These are phyloP conservation scores for Zapus hudsonius DNA, from an alignment of 2,113 vertebrate genomes.

Conservation along the genomic window DNA sequence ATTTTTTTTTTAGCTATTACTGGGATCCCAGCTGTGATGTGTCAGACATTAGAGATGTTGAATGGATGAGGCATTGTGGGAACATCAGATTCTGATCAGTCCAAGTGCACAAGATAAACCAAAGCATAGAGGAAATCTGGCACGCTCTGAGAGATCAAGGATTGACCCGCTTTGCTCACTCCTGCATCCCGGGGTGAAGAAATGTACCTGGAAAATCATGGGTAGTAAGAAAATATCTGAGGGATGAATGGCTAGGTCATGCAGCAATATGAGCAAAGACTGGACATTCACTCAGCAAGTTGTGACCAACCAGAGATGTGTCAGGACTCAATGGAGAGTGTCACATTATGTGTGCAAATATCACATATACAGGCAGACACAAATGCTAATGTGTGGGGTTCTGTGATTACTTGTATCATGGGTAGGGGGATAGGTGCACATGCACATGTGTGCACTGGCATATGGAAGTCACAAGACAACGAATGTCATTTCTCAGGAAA, in stretches of 20 bases:
- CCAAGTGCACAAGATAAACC: neutral
- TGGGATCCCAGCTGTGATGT: neutral
- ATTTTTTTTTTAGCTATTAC: neutral
- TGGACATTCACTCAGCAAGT: neutral
- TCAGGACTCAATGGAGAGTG: too few relatives aligned
- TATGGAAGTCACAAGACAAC: neutral
- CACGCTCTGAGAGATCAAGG: neutral
- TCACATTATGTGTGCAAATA: neutral
- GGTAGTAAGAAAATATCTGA: neutral
- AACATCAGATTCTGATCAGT: rapidly evolving
- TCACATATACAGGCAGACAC: rapidly evolving
- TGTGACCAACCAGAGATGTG: rapidly evolving
- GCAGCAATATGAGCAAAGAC: neutral
- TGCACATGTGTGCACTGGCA: neutral
- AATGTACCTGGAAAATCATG: neutral
- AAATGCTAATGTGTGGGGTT: neutral
- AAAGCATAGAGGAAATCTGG: neutral
- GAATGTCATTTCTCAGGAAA: too few relatives aligned
- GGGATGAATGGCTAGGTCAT: neutral
- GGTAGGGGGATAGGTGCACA: too few relatives aligned
- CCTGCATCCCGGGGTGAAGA: neutral
- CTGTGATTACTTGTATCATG: neutral
- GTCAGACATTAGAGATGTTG: neutral
- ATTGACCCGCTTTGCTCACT: neutral
- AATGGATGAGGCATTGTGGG: too few relatives aligned